Evolutionary conservation across 2,113 vertebrate genomes (phyloP), one percentile per base, ranked within the genome.

Genomic region (Alexandromys fortis): DNA sequence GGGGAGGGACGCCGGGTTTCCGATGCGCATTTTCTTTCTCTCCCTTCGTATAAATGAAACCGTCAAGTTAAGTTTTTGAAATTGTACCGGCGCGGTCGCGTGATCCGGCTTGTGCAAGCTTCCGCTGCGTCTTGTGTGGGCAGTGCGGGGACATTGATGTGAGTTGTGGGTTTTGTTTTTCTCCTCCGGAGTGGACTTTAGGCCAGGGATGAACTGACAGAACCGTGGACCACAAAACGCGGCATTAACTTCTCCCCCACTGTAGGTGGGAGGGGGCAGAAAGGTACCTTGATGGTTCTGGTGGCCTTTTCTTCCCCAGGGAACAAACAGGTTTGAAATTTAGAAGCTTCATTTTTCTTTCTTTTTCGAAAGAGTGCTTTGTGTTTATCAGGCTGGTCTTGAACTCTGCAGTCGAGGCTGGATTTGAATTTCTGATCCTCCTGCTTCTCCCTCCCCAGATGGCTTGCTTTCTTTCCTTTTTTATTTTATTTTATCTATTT

Each of bases 131-230:
- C 65, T 86, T 49, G 67, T 52, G 21, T 87, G 85, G 33, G 85
- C 65, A 16, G 30, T 35, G 85, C 11, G 30, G 65, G 65, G 21
- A 49, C 11, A 49, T 47, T n/a, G 85, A 47, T 72, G 67, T 38
- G 12, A 21, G 45, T 47, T 35, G 38, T 86, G 63, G 63, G 83
- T 49, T 86, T 86, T 68, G 42, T 68, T 82, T 85, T 89, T 49
- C 75, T 63, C 22, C 55, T 68, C 14, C 63, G 5, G 11, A 58
- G 42, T 45, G 94, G 93, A 67, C 58, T 75, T 67, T 1, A 96
- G 97, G 94, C 90, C 22, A 35, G 45, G 35, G 67, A 58, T 88
- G 88, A 73, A 52, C 33, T 95, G 97, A 96, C 91, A 91, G 78
- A 45, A 92, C 73, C 8, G 13, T 12, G 76, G 61, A 86, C 28